Base-by-base conservation (phyloP, 2,797 vertebrate species). In the Furcifer pardalis region DNA sequence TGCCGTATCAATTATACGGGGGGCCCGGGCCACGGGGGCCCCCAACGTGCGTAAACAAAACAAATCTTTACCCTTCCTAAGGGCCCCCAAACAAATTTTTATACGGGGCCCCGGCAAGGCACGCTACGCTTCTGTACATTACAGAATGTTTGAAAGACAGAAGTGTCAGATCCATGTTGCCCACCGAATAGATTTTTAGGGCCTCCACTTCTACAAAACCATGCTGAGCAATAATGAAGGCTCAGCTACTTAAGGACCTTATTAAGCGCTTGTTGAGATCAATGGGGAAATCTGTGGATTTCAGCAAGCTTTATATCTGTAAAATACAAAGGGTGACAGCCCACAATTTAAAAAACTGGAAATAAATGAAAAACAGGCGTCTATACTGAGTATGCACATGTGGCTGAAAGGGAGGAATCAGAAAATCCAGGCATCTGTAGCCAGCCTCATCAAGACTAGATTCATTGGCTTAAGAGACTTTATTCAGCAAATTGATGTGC, bases 181-280 rank as follows among this genome's bases (percentile, higher is more conserved):
- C 19, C 77, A 42, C 59, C 75, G 60, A 37, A 35, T 23, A 40
- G 27, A 85, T 74, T 74, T 84, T 62, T 30, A 60, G 23, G 66
- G 25, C 25, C 44, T 84, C 44, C 27, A 56, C 27, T 85, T 52
- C 10, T 65, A 66, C 21, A 75, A 42, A 5, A 15, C 1, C 68
- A 52, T 79, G 66, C 44, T 73, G 35, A 32, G 69, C 35, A 80
- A 27, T 75, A 66, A 66, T 59, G 44, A 72, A 66, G 30, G 44
- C 7, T 32, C 27, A 65, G 44, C 27, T 74, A 56, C 35, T 65
- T 79, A 73, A 79, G 25, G 42, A 6, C 30, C 37, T 4, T 74
- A 21, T 65, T 35, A 74, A 79, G 44, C 73, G 59, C 44, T 74
- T 66, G 12, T 62, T 79, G 68, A 65, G 52, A 84, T 74, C 69